Evolutionary conservation across 1,140 invertebrate species (phyloP).

Genomic region (Leptopilina boulardi): DNA sequence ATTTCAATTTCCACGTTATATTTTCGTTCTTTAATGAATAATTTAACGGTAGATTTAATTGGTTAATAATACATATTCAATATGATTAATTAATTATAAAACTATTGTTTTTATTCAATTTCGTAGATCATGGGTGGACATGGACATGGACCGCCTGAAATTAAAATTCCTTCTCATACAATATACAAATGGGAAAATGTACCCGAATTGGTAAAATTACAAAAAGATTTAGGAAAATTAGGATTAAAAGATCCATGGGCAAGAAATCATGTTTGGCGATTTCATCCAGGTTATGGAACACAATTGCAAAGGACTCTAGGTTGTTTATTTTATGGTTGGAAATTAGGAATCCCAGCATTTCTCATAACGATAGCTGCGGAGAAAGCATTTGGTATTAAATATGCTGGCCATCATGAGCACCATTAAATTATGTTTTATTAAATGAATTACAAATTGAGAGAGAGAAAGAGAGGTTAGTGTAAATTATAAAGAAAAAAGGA

Average conservation of each 20-base stretch:
- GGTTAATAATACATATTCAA: too few relatives aligned
- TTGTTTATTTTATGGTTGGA: constrained; percentile 79
- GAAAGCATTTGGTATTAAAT: constrained; percentile 70
- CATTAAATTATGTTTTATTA: constrained; percentile 54
- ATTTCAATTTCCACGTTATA: too few relatives aligned
- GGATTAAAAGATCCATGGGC: constrained; percentile 91
- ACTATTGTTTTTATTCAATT: background rate
- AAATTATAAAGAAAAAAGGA: background rate
- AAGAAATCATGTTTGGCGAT: constrained; percentile 90
- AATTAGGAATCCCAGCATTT: constrained; percentile 80
- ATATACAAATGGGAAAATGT: constrained; percentile 85
- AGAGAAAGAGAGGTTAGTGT: constrained; percentile 6
- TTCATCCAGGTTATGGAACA: constrained; percentile 75
- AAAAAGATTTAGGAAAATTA: constrained; percentile 79
- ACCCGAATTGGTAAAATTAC: constrained; percentile 79
- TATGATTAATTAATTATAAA: background rate
- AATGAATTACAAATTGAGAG: constrained; percentile 17
- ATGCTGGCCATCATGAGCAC: constrained; percentile 74
- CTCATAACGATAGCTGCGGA: constrained; percentile 80
- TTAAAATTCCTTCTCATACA: constrained; percentile 81
- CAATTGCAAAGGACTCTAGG: constrained; percentile 58
- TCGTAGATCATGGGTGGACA: constrained; percentile 18
- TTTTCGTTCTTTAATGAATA: too few relatives aligned
- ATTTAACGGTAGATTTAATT: too few relatives aligned
- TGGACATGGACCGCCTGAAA: background rate